A percentile compares a stretch with the other conserved stretches of the same genome.
Conservation (phyloP, 1,140 invertebrate genomes). For the Pseudomyrmex dendroicus region DNA sequence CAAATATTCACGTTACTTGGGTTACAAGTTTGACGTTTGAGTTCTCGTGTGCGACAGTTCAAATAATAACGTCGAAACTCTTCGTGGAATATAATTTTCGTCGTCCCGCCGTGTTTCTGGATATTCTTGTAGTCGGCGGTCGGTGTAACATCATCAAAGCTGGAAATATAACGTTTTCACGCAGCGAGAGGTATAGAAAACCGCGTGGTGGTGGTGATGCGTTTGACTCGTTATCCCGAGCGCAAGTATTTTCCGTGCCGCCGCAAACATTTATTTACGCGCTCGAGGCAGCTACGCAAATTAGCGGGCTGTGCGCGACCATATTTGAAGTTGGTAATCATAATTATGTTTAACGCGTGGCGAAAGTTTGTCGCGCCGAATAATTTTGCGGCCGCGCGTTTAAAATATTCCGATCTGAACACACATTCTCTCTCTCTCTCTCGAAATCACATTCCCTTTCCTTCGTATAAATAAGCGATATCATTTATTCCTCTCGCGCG, state of each 20-base stretch:
- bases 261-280: constrained; percentile 58
- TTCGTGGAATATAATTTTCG: constrained; percentile 7
- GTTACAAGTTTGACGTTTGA: not conserved
- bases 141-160: not conserved
- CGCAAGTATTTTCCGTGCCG: constrained; percentile 21
- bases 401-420: constrained; percentile 50
- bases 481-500: constrained; percentile 33
- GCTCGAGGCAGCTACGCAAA: constrained; percentile 45
- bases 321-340: constrained; percentile 61
- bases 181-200: constrained; percentile 17
- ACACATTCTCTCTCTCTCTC: too few species aligned
- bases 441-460: too few species aligned
- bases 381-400: constrained; percentile 42
- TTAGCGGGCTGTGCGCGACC: constrained; percentile 35
- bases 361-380: constrained; percentile 44
- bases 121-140: constrained; percentile 5
- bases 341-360: constrained; percentile 52
- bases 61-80: constrained; percentile 13
- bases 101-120: not conserved
- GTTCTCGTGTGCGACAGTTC: not conserved
- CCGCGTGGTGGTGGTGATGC: not conserved
- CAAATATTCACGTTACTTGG: not conserved
- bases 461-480: not conserved
- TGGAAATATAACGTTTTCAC: constrained; percentile 18
- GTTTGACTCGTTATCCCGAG: constrained; percentile 50